Percentiles rank a stretch among this genome's conserved stretches.
phyloP scores from a whole-genome alignment of 2,797 vertebrate genomes.

The Typhlichthys subterraneus region DNA sequence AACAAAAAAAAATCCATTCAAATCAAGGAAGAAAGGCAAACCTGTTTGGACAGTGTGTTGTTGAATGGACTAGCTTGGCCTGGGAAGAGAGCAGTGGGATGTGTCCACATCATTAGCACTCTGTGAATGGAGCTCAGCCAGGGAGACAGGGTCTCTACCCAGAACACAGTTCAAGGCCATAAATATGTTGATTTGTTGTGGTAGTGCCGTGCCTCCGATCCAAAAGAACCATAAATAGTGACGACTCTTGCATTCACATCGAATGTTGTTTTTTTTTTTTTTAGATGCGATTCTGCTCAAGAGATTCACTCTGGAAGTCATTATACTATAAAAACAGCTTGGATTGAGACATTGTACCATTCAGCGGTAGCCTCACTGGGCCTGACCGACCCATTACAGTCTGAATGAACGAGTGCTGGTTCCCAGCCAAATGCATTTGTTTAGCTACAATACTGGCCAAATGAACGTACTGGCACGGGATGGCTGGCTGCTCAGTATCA shows the following conservation, averaged over 20 bases:
- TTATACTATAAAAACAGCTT: background rate
- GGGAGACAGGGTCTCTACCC: slow-evolving; percentile 38
- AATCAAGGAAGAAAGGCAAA: no score
- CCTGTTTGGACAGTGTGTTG: no score
- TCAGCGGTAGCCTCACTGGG: slow-evolving; percentile 13
- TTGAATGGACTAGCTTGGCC: slow-evolving; percentile 5
- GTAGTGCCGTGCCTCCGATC: slow-evolving; percentile 30
- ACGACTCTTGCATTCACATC: background rate
- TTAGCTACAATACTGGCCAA: slow-evolving; percentile 35
- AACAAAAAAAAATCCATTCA: no score
- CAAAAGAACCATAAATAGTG: slow-evolving; percentile 14
- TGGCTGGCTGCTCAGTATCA: slow-evolving; percentile 18
- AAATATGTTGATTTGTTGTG: slow-evolving; percentile 31
- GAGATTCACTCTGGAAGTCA: no score
- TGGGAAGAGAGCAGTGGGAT: slow-evolving; percentile 36
- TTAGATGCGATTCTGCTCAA: no score
- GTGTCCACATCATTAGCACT: slow-evolving; percentile 56
- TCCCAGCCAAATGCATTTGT: slow-evolving; percentile 27
- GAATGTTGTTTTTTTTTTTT: no score
- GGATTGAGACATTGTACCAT: slow-evolving; percentile 16
- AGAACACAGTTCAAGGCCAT: slow-evolving; percentile 37
- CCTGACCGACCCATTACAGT: slow-evolving; percentile 7
- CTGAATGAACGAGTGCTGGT: slow-evolving; percentile 45
- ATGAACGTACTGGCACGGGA: slow-evolving; percentile 23
- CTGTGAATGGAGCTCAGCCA: slow-evolving; percentile 42